Evolutionary conservation across 2,113 vertebrate species (phyloP).

Genomic region (Rhinichthys klamathensis): DNA sequence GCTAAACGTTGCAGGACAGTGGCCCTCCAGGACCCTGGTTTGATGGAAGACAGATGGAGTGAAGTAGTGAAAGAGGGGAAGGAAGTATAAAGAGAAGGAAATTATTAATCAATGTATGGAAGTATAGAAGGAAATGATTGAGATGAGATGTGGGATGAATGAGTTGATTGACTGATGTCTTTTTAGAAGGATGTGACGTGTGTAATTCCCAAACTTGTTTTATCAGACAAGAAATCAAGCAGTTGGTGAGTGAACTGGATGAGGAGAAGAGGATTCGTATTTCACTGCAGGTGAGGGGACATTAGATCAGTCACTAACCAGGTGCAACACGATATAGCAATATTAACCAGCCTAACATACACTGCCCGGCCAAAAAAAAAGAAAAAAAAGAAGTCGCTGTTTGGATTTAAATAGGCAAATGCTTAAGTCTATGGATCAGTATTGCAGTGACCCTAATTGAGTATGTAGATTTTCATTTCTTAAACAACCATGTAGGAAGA

Average conservation of each 20-base stretch:
- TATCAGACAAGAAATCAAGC: constrained; percentile 94
- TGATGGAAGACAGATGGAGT: not conserved
- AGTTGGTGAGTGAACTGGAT: constrained; percentile 88
- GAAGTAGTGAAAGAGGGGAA: not conserved
- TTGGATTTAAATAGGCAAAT: too few species aligned
- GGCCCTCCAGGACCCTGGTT: too few species aligned
- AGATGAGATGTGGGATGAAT: not conserved
- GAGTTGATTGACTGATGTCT: not conserved
- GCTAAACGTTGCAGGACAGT: too few species aligned
- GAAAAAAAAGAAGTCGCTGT: too few species aligned
- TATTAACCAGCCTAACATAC: not conserved
- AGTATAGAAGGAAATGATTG: too few species aligned
- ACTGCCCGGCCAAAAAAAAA: too few species aligned
- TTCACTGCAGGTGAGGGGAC: constrained; percentile 86
- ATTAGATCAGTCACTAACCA: not conserved
- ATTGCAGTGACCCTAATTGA: too few species aligned
- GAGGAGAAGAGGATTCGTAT: constrained; percentile 95
- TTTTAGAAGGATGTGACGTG: not conserved
- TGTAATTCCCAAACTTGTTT: constrained; percentile 9
- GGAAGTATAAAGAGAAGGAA: not conserved
- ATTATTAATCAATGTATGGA: not conserved
- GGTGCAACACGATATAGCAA: not conserved
- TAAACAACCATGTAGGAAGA: too few species aligned
- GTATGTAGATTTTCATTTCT: too few species aligned
- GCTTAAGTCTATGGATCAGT: too few species aligned